A percentile compares a stretch with the other conserved stretches of the same genome.
phyloP scores from a whole-genome alignment of 2,797 vertebrate species.

The Jordanella pulchra region DNA sequence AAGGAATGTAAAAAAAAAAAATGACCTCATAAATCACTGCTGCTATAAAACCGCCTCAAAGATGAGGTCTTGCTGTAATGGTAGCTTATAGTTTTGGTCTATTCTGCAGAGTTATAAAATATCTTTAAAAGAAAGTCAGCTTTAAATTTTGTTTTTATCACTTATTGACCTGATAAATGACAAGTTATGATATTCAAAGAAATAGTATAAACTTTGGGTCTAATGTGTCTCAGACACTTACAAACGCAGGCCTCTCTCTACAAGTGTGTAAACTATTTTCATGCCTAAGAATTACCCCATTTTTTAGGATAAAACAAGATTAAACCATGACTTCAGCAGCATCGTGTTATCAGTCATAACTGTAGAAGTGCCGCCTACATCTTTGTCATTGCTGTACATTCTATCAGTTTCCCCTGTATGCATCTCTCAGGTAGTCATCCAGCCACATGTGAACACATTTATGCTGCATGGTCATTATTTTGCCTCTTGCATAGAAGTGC shows the following conservation, averaged over 20 bases:
- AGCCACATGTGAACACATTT: conserved; percentile 16
- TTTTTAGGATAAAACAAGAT: conserved; percentile 39
- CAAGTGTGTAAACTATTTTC: neutral
- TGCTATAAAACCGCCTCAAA: neutral
- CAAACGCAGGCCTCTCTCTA: neutral
- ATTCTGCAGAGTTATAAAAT: neutral
- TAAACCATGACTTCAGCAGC: conserved; percentile 16
- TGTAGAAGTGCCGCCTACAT: conserved; percentile 16
- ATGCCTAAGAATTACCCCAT: conserved; percentile 13
- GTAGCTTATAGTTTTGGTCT: neutral
- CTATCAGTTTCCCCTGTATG: neutral
- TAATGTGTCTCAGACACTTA: neutral
- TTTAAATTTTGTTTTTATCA: neutral
- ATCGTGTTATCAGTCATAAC: conserved; percentile 28
- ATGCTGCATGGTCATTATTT: conserved; percentile 35
- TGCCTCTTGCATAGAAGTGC: conserved; percentile 33
- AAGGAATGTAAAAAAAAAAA: neutral
- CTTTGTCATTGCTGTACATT: conserved; percentile 1
- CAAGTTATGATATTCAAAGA: neutral
- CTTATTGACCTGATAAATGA: neutral
- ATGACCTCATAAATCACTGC: too few species aligned
- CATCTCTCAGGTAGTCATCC: conserved; percentile 30
- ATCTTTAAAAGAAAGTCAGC: neutral
- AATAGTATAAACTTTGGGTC: neutral
- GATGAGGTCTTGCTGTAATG: neutral